phyloP scores from a whole-genome alignment of 2,888 invertebrate genomes.

The Priocnemis perturbator region DNA sequence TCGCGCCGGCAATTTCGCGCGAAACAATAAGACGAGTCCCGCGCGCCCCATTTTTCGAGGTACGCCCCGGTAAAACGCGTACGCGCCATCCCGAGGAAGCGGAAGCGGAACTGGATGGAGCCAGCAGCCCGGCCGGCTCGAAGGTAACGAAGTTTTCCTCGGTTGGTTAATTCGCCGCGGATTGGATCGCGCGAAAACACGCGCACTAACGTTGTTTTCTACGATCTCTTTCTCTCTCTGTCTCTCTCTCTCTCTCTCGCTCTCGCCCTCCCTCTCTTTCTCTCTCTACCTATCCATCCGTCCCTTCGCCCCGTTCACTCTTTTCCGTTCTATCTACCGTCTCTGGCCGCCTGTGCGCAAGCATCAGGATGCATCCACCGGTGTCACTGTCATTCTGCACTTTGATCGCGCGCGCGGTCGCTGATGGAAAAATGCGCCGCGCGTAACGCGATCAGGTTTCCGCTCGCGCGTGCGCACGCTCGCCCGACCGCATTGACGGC shows the following conservation, averaged over 20 bases:
- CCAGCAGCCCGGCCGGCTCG: constrained; percentile 44
- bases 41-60: constrained; percentile 16
- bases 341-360: not conserved
- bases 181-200: constrained; percentile 68
- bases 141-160: constrained; percentile 65
- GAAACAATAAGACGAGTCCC: not conserved
- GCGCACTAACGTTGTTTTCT: constrained; percentile 60
- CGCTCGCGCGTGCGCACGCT: not conserved
- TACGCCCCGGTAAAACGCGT: constrained; percentile 23
- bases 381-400: constrained; percentile 47
- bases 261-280: constrained; percentile 17
- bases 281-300: constrained; percentile 11
- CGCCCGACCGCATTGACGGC: constrained; percentile 10
- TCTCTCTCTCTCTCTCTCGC: constrained; percentile 13
- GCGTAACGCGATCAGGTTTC: constrained; percentile 29
- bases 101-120: constrained; percentile 53
- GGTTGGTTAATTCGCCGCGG: constrained; percentile 66
- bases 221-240: constrained; percentile 32
- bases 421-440: constrained; percentile 46
- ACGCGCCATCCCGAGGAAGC: constrained; percentile 54
- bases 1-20: not conserved
- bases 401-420: constrained; percentile 46
- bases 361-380: constrained; percentile 35
- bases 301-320: too few relatives aligned
- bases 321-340: too few relatives aligned